Base-by-base conservation (phyloP, 2,113 vertebrate genomes). In the Cinclus mexicanus region DNA sequence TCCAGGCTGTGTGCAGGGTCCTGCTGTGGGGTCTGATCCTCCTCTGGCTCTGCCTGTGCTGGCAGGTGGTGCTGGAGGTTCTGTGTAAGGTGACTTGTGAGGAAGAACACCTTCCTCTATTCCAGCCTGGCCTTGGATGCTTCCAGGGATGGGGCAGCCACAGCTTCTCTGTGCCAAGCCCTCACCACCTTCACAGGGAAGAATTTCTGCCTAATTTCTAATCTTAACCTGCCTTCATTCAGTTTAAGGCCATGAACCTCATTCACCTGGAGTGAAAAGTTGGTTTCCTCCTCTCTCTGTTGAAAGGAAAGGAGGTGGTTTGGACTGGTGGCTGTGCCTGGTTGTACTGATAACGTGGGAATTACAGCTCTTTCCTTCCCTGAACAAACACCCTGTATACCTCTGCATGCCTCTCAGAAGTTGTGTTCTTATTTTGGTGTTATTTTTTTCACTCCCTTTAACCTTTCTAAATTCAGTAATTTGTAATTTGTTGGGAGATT, bases 101-200 rank as follows among this genome's bases (percentile, higher is more conserved):
- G 52, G 44, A 31, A 41, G 28, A 22, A 2, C 49, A 22, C 25
- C 23, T 79, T 35, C 31, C n/a, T 63, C 9, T 18, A 2, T 47
- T 13, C 65, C 56, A 71, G 0, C 46, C 37, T 44, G 41, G 33
- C 24, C 1, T 4, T 16, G 56, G 65, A 17, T 0, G 1, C 28
- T 78, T 10, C 46, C 64, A 70, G 84, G 49, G 41, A 46, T 39
- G 74, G 33, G 39, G 28, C 64, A 53, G 47, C 39, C 72, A 12
- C 63, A 53, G 55, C 28, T 70, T 25, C 64, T 53, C 56, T 49
- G 56, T 87, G 49, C 75, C 49, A 49, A 7, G 29, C 1, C 20
- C n/a, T 61, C 39, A 1, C 2, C 41, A 25, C n/a, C 47, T n/a
- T 71, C 49, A 10, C 41, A 25, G 65, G 29, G 65, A 33, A 18